Conservation (phyloP, 2,888 invertebrate genomes). For the Euphydryas editha region DNA sequence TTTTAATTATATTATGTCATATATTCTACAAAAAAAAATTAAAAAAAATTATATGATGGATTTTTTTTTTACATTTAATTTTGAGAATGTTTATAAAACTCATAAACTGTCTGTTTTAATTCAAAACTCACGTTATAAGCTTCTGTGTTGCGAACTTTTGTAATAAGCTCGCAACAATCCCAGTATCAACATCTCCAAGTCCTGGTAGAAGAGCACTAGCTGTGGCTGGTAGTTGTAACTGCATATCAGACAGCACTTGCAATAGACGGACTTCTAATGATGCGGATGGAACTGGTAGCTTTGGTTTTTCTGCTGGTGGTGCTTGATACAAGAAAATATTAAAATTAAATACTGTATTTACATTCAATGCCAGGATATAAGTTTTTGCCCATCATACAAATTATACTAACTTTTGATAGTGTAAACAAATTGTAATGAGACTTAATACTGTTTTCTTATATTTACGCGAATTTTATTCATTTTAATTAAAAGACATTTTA, state of each 20-base stretch:
- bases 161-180: slow-evolving; percentile 72
- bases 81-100: too few species aligned
- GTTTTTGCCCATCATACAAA: too few species aligned
- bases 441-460: too few species aligned
- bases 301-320: slow-evolving; percentile 57
- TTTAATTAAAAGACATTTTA: too few species aligned
- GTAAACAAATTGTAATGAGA: too few species aligned
- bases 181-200: slow-evolving; percentile 72
- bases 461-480: too few species aligned
- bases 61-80: too few species aligned
- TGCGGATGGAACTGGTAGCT: slow-evolving; percentile 57
- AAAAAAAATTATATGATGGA: too few species aligned
- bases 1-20: background rate
- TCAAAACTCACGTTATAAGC: slow-evolving; percentile 71
- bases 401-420: too few species aligned
- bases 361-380: too few species aligned
- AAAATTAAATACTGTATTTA: background rate
- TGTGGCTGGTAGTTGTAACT: slow-evolving; percentile 74
- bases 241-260: slow-evolving; percentile 77
- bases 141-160: slow-evolving; percentile 80
- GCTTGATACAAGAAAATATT: slow-evolving; percentile 37
- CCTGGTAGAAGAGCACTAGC: slow-evolving; percentile 73
- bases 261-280: slow-evolving; percentile 74
- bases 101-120: background rate
- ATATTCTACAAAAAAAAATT: background rate